Evolutionary conservation across 2,113 vertebrate genomes (phyloP), one percentile per base, ranked within the genome.

Genomic region (Galbula dea): DNA sequence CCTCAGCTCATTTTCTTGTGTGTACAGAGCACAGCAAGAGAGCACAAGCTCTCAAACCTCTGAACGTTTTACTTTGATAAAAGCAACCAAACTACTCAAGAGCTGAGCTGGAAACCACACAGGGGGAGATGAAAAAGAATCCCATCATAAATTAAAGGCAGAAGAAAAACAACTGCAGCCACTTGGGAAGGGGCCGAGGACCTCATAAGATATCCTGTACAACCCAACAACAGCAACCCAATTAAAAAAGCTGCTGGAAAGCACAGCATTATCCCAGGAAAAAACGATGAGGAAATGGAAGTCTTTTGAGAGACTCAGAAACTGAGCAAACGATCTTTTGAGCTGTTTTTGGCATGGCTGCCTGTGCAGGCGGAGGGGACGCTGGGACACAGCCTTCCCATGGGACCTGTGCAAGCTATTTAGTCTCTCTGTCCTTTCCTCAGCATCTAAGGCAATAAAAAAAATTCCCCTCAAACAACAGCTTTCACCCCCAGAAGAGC

Each of bases 161-260:
- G 69, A 88, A 27, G 72, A 68, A 88, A 94, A 88, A 39, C 37
- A 83, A 45, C 62, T 22, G 17, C 86, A 83, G 52, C 22, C 65
- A 73, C 45, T 32, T 3, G 34, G 59, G 75, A 90, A 90, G 61
- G 45, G 55, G 18, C 30, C 0, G 0, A 88, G 61, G 79, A 86
- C 73, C 79, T 86, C 58, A 46, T 24, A 86, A 61, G 65, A 67
- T 62, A 74, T 52, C 55, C 30, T 9, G 5, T 49, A 46, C 32
- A 75, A 61, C 61, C 45, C 32, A 83, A 36, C 54, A 88, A 43
- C 61, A 83, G 49, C 68, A 81, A 41, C 32, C 45, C 90, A 57
- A 81, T 94, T 91, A 39, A 89, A 61, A 83, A 80, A 66, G 18
- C 22, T 73, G 16, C 59, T 90, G 69, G 32, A 92, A 90, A 69